Conservation (phyloP, 2,113 vertebrate species). For the Bubo bubo region DNA sequence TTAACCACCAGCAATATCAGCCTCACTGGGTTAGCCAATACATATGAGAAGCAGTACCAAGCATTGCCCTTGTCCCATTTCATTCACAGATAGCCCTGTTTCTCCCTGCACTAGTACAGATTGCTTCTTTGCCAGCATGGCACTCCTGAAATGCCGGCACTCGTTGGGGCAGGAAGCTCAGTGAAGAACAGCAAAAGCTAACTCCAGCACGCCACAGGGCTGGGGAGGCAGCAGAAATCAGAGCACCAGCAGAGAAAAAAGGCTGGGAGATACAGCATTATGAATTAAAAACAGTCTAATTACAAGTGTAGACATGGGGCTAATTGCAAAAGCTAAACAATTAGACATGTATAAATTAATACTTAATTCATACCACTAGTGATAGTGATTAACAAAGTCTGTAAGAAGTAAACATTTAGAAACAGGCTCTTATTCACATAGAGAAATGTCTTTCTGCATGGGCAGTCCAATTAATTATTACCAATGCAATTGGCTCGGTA, state of each 20-base stretch:
- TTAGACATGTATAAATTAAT: neutral
- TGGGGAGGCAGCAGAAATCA: neutral
- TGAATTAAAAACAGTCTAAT: neutral
- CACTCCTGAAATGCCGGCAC: neutral
- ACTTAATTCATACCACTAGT: neutral
- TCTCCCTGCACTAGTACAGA: accelerated
- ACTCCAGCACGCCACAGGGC: neutral
- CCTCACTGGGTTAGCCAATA: neutral
- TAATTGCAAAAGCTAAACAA: neutral
- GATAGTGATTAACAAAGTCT: neutral
- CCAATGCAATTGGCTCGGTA: neutral
- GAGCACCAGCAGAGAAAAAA: neutral
- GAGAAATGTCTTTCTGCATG: neutral
- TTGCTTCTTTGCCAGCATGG: neutral
- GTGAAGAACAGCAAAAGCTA: neutral
- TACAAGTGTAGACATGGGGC: neutral
- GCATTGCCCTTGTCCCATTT: neutral
- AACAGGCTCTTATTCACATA: neutral
- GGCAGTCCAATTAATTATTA: neutral
- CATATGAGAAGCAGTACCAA: accelerated
- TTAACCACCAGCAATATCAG: neutral
- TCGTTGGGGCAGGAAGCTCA: neutral
- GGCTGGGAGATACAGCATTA: neutral
- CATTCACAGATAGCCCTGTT: neutral
- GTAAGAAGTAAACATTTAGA: neutral